Conservation (phyloP, 2,113 vertebrate genomes). For the Eira barbara region DNA sequence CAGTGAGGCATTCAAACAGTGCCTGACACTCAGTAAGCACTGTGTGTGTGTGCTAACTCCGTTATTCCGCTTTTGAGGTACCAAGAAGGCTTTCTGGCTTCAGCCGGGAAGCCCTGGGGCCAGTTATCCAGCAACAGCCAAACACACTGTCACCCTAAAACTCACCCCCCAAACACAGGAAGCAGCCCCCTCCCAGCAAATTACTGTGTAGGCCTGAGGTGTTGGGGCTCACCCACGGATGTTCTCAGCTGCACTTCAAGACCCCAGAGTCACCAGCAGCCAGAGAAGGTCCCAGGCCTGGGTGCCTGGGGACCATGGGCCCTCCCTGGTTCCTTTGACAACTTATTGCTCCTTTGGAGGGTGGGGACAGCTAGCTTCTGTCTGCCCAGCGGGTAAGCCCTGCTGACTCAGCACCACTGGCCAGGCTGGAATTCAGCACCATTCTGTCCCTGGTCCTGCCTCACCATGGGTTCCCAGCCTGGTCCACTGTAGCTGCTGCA, state of each 20-base stretch:
- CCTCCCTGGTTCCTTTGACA: neutral
- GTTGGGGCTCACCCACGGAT: no score
- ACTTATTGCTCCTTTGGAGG: neutral
- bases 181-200: neutral
- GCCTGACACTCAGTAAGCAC: neutral
- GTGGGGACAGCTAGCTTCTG: neutral
- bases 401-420: neutral
- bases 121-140: neutral
- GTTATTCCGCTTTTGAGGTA: neutral
- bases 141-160: neutral
- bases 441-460: neutral
- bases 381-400: neutral
- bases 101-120: no score
- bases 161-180: rapidly evolving
- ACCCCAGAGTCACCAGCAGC: rapidly evolving
- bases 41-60: neutral
- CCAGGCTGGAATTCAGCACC: neutral
- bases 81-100: neutral
- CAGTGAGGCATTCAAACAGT: neutral
- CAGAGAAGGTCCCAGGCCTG: neutral
- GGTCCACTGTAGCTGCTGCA: neutral
- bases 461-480: neutral
- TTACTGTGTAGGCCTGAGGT: no score
- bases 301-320: neutral
- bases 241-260: no score